Evolutionary conservation across 2,113 vertebrate genomes (phyloP), one percentile per base, ranked within the genome.

Genomic region (Hipposideros armiger): DNA sequence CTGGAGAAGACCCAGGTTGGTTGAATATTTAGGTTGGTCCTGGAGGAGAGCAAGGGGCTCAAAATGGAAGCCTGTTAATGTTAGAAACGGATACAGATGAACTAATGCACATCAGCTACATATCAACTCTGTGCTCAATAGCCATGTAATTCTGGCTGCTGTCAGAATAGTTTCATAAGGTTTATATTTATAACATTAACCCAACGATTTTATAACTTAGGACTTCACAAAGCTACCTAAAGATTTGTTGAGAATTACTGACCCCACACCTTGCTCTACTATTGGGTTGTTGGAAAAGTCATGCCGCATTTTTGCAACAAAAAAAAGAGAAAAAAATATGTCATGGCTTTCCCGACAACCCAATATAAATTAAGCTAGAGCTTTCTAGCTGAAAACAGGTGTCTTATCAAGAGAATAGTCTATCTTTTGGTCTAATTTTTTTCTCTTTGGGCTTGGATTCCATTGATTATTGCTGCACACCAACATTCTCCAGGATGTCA

Each of bases 191-290:
- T 81, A 88, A 62, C 6, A 66, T 36, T 45, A 78, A 86, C 14
- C 36, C 50, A 77, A 19, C 56, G 40, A 78, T 77, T 91, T 86
- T 67, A 60, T 54, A 73, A 83, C 13, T 73, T 72, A 91, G 50
- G 24, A 67, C 58, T 84, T 78, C 80, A 54, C 15, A 66, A 60
- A 74, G 13, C 32, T 28, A 91, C 16, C 13, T 32, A 56, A 47
- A 92, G 66, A 69, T 62, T 69, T 70, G 7, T 77, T 82, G 91
- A 82, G 62, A 73, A 80, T 86, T 40, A 45, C 42, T 76, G 80
- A 76, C 16, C 47, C 24, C 36, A n/a, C 3, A 28, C 2, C 60
- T 87, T 78, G 6, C 15, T 67, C 11, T n/a, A 56, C 24, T 87
- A 36, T 36, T 36, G 36, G 36, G 36, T 36, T 36, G 36, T 36